Evolutionary conservation across 35 echinoderm and acorn worm genomes (phyloP).

Genomic region (Lytechinus variegatus): DNA sequence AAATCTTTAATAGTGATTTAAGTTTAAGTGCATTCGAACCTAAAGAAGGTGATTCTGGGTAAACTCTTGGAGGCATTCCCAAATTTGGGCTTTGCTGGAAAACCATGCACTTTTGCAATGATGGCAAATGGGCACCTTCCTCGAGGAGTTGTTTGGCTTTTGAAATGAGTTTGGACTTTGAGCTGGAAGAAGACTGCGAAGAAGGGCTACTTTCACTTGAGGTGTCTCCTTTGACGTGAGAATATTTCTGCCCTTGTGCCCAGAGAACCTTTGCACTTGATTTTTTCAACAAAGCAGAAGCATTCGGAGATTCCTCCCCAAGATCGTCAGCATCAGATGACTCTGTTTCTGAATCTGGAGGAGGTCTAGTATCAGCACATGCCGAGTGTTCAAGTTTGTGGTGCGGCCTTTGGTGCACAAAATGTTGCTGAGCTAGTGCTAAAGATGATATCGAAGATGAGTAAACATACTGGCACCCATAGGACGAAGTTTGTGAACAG

Average conservation of each 20-base stretch:
- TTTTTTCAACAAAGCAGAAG: neutral
- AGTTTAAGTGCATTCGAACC: neutral
- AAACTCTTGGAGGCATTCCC: neutral
- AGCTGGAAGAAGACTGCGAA: neutral
- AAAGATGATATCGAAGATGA: neutral
- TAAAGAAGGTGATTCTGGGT: neutral
- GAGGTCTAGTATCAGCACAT: neutral
- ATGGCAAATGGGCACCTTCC: too few relatives aligned
- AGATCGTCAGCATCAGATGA: constrained; percentile 26
- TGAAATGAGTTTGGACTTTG: constrained; percentile 60
- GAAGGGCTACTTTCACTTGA: neutral
- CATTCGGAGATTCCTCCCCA: constrained; percentile 8
- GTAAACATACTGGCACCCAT: neutral
- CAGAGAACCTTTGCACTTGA: neutral
- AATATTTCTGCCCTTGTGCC: neutral
- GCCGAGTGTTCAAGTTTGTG: neutral
- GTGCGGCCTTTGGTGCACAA: neutral
- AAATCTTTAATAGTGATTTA: too few relatives aligned
- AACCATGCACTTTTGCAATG: constrained; percentile 66
- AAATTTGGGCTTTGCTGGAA: constrained; percentile 52
- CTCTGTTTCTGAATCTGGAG: neutral
- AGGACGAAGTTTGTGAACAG: neutral
- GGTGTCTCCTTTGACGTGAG: neutral
- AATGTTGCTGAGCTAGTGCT: neutral
- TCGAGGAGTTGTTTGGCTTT: constrained; percentile 8